phyloP scores from a whole-genome alignment of 2,888 invertebrate genomes.

The Zele albiditarsus region DNA sequence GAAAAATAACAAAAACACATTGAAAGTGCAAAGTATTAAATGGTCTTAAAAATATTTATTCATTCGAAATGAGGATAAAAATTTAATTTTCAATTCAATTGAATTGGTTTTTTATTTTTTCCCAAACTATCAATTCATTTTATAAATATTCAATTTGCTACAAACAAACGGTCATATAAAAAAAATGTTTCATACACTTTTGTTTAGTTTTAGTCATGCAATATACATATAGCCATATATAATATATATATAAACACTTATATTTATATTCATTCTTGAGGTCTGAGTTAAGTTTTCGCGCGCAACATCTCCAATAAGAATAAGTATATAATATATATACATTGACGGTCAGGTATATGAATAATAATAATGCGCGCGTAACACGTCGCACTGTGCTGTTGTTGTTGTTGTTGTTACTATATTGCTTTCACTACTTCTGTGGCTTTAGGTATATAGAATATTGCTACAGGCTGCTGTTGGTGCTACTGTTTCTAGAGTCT shows the following conservation, averaged over 20 bases:
- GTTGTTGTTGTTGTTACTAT: background rate
- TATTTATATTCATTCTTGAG: constrained; percentile 16
- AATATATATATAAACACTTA: background rate
- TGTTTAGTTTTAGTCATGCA: too few relatives aligned
- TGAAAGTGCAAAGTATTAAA: too few relatives aligned
- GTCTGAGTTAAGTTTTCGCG: background rate
- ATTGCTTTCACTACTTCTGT: background rate
- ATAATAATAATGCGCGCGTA: constrained; percentile 52
- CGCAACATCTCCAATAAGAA: constrained; percentile 46
- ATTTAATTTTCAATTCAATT: too few relatives aligned
- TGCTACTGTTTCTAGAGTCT: background rate
- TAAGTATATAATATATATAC: constrained; percentile 32
- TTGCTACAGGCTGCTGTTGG: too few relatives aligned
- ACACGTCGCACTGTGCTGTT: constrained; percentile 33
- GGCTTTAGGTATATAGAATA: background rate
- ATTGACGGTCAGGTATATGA: constrained; percentile 48
- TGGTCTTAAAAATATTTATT: too few relatives aligned
- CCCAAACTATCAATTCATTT: too few relatives aligned
- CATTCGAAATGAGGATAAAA: too few relatives aligned
- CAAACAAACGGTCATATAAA: too few relatives aligned
- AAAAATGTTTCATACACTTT: too few relatives aligned
- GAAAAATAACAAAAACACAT: background rate
- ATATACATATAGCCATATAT: background rate
- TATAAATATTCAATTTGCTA: too few relatives aligned
- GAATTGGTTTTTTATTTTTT: too few relatives aligned